phyloP scores from a whole-genome alignment of 2,113 vertebrate species.

The Halcyon senegalensis region DNA sequence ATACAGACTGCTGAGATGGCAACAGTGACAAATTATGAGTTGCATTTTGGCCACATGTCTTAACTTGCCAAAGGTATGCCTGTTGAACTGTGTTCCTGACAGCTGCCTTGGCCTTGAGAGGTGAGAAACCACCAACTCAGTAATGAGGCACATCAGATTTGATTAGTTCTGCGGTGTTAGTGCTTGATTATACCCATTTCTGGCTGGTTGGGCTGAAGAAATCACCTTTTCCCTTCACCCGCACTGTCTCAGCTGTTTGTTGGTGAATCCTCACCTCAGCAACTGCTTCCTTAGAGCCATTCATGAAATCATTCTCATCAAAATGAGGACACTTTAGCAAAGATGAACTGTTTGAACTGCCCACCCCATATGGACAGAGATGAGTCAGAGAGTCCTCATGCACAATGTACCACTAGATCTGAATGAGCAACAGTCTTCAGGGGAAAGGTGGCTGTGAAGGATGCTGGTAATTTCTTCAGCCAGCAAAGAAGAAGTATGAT shows the following conservation, averaged over 20 bases:
- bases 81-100: not conserved
- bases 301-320: not conserved
- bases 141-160: not conserved
- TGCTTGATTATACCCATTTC: not conserved
- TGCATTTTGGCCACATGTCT: not conserved
- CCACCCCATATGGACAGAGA: accelerated
- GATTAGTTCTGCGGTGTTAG: not conserved
- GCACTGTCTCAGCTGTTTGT: not conserved
- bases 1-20: not conserved
- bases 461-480: not conserved
- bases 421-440: not conserved
- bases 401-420: not conserved
- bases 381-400: not conserved
- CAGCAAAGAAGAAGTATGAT: not conserved
- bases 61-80: not conserved
- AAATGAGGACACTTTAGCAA: not conserved
- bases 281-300: not conserved
- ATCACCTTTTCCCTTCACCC: not conserved
- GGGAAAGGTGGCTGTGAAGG: not conserved
- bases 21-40: not conserved
- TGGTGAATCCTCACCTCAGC: not conserved
- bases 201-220: not conserved
- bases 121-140: not conserved
- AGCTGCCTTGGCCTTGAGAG: not conserved
- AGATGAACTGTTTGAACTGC: not conserved